Conservation (phyloP, 2,113 vertebrate genomes). For the Callorhinus ursinus region DNA sequence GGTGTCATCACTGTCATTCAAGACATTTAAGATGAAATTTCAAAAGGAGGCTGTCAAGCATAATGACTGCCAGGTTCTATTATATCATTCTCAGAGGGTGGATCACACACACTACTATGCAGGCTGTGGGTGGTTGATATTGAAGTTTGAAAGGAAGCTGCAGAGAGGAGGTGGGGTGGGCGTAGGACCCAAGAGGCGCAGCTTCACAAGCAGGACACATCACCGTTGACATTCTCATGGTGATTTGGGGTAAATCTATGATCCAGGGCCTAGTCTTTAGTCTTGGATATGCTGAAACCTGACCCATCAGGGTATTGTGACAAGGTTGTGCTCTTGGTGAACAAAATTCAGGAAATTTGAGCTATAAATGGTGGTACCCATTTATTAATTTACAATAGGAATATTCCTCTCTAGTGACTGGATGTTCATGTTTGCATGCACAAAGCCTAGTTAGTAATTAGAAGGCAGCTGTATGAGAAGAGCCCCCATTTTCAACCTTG, state of each 20-base stretch:
- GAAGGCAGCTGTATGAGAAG: neutral
- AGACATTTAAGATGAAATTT: conserved; percentile 65
- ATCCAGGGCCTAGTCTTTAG: neutral
- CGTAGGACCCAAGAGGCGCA: neutral
- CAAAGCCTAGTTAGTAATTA: neutral
- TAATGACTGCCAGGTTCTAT: conserved; percentile 67
- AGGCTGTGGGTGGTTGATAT: conserved; percentile 42
- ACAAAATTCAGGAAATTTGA: neutral
- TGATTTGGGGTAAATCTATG: neutral
- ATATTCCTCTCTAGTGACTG: neutral
- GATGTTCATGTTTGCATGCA: neutral
- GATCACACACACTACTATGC: conserved; percentile 57
- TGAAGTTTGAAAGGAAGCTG: conserved; percentile 51
- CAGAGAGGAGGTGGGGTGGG: conserved; percentile 34
- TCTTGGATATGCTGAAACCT: neutral
- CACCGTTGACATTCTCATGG: neutral
- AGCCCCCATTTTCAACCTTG: neutral
- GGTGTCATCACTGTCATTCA: conserved; percentile 76
- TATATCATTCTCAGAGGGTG: conserved; percentile 46
- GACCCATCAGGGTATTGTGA: neutral
- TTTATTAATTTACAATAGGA: neutral
- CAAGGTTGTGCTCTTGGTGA: neutral
- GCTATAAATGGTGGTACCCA: neutral
- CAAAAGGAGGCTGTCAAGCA: conserved; percentile 73
- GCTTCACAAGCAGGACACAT: neutral